Conservation (phyloP, 1,140 invertebrate species). For the Drosophila aff. region DNA sequence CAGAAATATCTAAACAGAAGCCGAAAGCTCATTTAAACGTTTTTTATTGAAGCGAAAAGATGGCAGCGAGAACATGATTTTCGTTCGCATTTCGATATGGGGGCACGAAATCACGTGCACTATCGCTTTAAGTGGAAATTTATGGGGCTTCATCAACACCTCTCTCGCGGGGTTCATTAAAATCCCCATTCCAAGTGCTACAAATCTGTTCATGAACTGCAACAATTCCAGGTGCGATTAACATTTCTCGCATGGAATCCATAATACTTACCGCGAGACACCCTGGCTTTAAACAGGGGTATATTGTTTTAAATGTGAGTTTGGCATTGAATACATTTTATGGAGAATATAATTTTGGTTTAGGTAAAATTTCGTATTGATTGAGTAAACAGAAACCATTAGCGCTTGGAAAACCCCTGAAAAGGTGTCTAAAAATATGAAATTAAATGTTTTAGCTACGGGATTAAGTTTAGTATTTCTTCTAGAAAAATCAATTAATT, state of each 20-base stretch:
- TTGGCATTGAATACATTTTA: no score
- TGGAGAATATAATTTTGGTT: no score
- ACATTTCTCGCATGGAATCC: conserved; percentile 21
- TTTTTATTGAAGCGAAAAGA: neutral
- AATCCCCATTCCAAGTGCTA: conserved; percentile 22
- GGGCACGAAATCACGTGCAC: conserved; percentile 24
- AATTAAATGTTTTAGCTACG: no score
- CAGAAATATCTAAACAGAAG: conserved; percentile 18
- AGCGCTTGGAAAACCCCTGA: no score
- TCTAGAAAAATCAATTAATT: no score
- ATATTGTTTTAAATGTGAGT: no score
- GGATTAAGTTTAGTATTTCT: no score
- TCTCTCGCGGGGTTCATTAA: conserved; percentile 1
- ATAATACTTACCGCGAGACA: neutral
- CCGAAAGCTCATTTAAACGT: neutral
- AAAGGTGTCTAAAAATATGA: no score
- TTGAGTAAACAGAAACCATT: no score
- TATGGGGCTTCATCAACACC: conserved; percentile 17
- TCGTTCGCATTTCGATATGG: neutral
- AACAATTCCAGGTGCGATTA: conserved; percentile 29
- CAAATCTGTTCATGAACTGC: conserved; percentile 36
- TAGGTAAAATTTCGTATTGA: no score
- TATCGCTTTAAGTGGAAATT: conserved; percentile 12
- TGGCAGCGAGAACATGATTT: conserved; percentile 8
- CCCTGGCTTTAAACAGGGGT: neutral